Percentiles rank a stretch among this genome's conserved stretches.
Conservation (phyloP, 2,797 vertebrate genomes). For the Lindbergichthys nudifrons region DNA sequence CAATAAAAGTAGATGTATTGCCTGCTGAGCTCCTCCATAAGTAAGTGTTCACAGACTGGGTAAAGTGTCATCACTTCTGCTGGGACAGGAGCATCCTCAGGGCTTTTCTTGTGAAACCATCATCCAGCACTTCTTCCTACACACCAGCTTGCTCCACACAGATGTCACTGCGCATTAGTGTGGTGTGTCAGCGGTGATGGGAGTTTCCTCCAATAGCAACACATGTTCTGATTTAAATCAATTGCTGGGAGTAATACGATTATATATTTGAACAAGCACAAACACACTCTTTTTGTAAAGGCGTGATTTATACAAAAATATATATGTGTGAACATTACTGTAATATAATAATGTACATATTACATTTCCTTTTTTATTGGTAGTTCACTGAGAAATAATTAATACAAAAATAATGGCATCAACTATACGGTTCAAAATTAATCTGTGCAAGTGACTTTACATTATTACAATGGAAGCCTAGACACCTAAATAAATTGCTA, state of each 20-base stretch:
- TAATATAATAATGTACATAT: too few relatives aligned
- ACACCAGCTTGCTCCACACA: constrained; percentile 41
- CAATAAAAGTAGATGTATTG: constrained; percentile 66
- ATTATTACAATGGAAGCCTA: constrained; percentile 11
- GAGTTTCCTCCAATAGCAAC: constrained; percentile 6
- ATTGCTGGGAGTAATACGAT: neutral
- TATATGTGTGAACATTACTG: too few relatives aligned
- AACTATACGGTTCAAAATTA: neutral
- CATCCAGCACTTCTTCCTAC: constrained; percentile 55
- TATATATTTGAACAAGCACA: neutral
- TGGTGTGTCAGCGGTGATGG: constrained; percentile 40
- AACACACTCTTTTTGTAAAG: neutral
- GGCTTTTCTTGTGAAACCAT: constrained; percentile 61
- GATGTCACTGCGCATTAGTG: constrained; percentile 46
- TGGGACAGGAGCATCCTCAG: constrained; percentile 60
- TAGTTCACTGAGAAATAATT: too few relatives aligned
- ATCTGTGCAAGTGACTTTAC: constrained; percentile 3
- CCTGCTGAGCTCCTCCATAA: constrained; percentile 60
- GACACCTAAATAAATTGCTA: neutral
- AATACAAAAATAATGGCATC: neutral
- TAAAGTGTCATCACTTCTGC: constrained; percentile 67
- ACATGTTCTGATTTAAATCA: constrained; percentile 12
- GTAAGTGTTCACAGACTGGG: constrained; percentile 59
- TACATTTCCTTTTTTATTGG: too few relatives aligned
- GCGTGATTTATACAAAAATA: too few relatives aligned